These are phyloP conservation scores for Jaculus jaculus DNA, from an alignment of 2,113 vertebrate genomes.

Conservation along the genomic window DNA sequence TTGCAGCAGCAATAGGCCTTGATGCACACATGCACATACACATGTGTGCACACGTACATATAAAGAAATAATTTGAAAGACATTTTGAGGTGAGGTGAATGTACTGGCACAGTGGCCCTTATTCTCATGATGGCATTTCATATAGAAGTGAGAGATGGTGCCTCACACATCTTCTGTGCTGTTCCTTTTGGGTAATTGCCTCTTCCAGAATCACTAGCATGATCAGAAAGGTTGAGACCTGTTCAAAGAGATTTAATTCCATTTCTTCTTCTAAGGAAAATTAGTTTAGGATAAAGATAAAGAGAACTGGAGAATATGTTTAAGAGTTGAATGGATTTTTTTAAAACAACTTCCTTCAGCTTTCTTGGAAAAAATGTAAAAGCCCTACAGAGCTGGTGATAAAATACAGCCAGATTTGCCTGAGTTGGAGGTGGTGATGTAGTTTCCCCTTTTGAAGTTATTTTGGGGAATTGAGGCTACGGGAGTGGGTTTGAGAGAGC, in stretches of 20 bases:
- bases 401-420: slow-evolving; percentile 49
- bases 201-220: background rate
- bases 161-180: background rate
- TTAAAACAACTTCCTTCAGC: slow-evolving; percentile 26
- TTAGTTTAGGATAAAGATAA: slow-evolving; percentile 16
- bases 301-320: background rate
- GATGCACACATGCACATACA: too few relatives aligned
- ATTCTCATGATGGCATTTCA: background rate
- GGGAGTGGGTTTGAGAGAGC: slow-evolving; percentile 12
- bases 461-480: slow-evolving; percentile 50
- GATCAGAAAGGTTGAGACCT: background rate
- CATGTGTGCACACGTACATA: too few relatives aligned
- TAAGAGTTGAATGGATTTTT: background rate
- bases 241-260: background rate
- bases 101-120: rapidly evolving
- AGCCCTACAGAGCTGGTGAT: background rate
- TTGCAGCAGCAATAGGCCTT: too few relatives aligned
- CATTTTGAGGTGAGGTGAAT: background rate
- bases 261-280: slow-evolving; percentile 26
- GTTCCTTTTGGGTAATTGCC: background rate
- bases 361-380: slow-evolving; percentile 49
- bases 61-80: too few relatives aligned
- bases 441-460: slow-evolving; percentile 59
- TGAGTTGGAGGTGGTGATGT: background rate
- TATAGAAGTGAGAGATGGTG: rapidly evolving